Conservation (phyloP, 1,140 invertebrate species). For the Alviniconcha marisindica region DNA sequence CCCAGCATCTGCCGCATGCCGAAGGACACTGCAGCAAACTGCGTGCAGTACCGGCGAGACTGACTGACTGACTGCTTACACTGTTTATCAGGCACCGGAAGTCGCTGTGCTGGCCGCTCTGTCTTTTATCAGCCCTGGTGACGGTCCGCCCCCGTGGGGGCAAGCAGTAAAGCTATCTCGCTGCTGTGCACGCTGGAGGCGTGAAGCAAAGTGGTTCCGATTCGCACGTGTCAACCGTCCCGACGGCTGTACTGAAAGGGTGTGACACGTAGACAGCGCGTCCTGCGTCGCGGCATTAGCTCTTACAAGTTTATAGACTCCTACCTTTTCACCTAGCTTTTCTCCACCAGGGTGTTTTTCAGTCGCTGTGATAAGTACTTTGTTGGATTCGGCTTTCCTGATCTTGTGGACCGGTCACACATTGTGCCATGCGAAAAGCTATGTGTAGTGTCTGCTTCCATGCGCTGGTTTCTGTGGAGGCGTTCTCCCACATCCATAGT, state of each 20-base stretch:
- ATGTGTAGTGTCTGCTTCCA: background rate
- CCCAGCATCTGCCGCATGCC: too few relatives aligned
- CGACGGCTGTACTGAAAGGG: background rate
- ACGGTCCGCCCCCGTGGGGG: background rate
- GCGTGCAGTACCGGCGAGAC: too few relatives aligned
- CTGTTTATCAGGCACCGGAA: background rate
- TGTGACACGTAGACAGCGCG: background rate
- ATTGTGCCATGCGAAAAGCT: background rate
- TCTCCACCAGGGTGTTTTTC: background rate
- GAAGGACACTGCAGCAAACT: too few relatives aligned
- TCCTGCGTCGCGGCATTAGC: background rate
- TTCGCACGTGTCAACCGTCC: background rate
- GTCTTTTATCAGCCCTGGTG: background rate
- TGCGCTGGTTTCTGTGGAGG: too few relatives aligned
- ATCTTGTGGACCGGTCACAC: background rate
- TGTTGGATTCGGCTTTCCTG: background rate
- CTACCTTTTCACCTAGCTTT: background rate
- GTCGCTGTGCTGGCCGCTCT: background rate
- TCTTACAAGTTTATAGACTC: background rate
- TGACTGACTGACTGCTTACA: too few relatives aligned
- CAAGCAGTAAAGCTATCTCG: background rate
- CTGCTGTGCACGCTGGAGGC: background rate
- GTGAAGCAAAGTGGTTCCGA: constrained; percentile 16
- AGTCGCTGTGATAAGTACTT: background rate
- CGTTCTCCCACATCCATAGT: too few relatives aligned